Evolutionary conservation across 1,140 invertebrate species (phyloP).

Genomic region (Apolygus lucorum): DNA sequence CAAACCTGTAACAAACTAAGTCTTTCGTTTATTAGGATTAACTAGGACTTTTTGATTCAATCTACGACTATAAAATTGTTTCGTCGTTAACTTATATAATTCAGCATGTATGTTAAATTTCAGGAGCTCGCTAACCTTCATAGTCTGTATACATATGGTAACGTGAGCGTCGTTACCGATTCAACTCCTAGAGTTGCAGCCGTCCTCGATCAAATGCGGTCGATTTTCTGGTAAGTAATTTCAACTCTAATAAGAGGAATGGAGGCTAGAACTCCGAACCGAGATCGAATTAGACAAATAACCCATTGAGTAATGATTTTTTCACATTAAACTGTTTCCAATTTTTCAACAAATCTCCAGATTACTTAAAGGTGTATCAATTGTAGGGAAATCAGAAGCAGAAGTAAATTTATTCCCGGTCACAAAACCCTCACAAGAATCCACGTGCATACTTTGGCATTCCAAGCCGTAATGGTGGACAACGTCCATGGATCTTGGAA

Average conservation of each 20-base stretch:
- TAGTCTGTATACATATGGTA: conserved; percentile 57
- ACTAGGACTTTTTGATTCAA: no score
- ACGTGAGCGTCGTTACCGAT: conserved; percentile 65
- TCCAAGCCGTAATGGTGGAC: conserved; percentile 68
- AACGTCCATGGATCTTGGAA: conserved; percentile 52
- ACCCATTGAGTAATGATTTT: no score
- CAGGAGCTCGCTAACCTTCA: conserved; percentile 69
- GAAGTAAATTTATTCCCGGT: conserved; percentile 12
- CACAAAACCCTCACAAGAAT: conserved; percentile 58
- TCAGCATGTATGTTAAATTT: no score
- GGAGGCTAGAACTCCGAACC: no score
- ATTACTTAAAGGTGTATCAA: not conserved
- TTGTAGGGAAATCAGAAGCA: conserved; percentile 24
- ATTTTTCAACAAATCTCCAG: not conserved
- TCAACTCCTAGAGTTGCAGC: conserved; percentile 70
- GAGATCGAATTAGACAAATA: no score
- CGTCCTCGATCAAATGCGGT: conserved; percentile 75
- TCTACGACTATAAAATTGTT: no score
- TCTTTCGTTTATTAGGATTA: no score
- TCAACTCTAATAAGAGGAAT: not conserved
- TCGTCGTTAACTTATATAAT: no score
- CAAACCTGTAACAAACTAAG: no score
- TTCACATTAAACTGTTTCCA: no score
- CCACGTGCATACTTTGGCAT: conserved; percentile 80
- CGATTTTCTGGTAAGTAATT: conserved; percentile 50